A percentile compares a stretch with the other conserved stretches of the same genome.
These are phyloP conservation scores for Boulengeromyrus knoepffleri DNA, from an alignment of 2,113 vertebrate genomes.

Conservation along the genomic window DNA sequence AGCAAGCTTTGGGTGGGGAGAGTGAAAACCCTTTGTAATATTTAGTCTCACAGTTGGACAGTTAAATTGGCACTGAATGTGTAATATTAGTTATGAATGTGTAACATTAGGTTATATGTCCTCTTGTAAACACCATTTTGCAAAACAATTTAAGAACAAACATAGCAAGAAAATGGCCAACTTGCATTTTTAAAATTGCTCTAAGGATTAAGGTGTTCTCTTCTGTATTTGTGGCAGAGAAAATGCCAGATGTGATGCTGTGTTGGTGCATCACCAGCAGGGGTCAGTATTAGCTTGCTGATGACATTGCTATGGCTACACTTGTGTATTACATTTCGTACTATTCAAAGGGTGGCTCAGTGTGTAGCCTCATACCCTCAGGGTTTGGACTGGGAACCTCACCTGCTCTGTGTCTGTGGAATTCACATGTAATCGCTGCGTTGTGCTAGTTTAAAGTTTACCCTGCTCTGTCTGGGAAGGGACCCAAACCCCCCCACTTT, in stretches of 20 bases:
- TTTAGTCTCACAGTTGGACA: not conserved
- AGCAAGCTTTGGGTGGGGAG: not conserved
- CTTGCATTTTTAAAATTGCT: not conserved
- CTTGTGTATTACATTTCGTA: not conserved
- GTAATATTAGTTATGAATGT: too few species aligned
- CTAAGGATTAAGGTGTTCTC: not conserved
- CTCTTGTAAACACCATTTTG: not conserved
- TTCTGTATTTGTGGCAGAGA: not conserved
- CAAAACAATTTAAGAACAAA: not conserved
- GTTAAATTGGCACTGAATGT: not conserved
- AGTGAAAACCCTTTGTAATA: not conserved
- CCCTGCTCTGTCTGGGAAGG: not conserved
- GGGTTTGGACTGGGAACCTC: not conserved
- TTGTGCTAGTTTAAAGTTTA: not conserved
- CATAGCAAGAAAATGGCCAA: not conserved
- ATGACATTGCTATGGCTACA: not conserved
- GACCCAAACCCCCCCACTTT: too few species aligned
- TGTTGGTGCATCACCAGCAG: not conserved
- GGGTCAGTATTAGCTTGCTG: not conserved
- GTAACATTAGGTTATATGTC: not conserved
- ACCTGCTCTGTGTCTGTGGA: not conserved
- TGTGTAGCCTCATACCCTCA: not conserved
- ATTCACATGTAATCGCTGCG: not conserved
- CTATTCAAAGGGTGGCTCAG: not conserved
- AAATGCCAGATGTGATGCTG: not conserved